phyloP scores from a whole-genome alignment of 2,113 vertebrate genomes.

The Hydrochoerus hydrochaeris region DNA sequence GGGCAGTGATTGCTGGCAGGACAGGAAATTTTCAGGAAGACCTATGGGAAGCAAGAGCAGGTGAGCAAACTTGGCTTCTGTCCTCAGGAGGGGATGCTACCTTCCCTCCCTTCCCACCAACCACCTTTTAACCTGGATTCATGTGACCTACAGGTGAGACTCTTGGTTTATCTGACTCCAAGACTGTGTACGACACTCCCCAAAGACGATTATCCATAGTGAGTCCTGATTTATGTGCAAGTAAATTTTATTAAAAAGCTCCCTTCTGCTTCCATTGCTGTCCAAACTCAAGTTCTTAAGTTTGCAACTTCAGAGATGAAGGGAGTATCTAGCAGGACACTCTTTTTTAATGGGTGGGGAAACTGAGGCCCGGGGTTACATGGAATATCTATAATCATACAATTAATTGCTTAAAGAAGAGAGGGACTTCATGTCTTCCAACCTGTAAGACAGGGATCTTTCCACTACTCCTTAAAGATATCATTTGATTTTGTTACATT shows the following conservation, averaged over 20 bases:
- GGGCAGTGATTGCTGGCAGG: no score
- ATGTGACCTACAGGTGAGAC: neutral
- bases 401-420: neutral
- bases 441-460: neutral
- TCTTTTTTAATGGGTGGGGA: neutral
- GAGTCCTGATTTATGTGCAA: neutral
- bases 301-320: neutral
- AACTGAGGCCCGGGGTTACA: neutral
- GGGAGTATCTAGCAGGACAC: neutral
- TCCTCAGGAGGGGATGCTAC: neutral
- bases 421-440: neutral
- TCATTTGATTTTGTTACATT: constrained; percentile 4
- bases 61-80: neutral
- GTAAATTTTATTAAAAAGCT: neutral
- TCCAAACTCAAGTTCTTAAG: neutral
- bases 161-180: neutral
- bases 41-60: neutral
- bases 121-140: neutral
- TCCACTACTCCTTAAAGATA: neutral
- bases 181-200: neutral
- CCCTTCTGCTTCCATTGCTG: neutral
- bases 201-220: neutral
- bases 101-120: neutral
- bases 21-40: neutral
- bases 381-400: neutral